These are phyloP conservation scores for Ormyrus nitidulus DNA, from an alignment of 2,888 invertebrate genomes.

Conservation along the genomic window DNA sequence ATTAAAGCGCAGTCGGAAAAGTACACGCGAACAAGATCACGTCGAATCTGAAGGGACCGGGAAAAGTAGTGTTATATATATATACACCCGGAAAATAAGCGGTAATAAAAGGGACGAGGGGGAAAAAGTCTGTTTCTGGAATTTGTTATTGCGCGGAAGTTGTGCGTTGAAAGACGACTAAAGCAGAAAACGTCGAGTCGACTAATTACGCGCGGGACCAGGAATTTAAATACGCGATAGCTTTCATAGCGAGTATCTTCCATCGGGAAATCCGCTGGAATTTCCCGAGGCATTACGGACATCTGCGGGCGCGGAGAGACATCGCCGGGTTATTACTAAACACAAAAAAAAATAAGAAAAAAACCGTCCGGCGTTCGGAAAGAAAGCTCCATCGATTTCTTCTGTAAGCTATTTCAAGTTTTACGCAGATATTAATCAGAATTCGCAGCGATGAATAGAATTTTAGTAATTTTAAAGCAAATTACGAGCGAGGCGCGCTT, in stretches of 20 bases:
- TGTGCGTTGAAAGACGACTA: background rate
- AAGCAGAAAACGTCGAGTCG: slow-evolving; percentile 5
- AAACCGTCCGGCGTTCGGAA: background rate
- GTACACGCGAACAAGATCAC: too few relatives aligned
- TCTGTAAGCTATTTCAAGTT: background rate
- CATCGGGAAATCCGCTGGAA: slow-evolving; percentile 44
- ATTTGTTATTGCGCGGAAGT: slow-evolving; percentile 34
- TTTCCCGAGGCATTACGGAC: slow-evolving; percentile 44
- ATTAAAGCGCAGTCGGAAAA: too few relatives aligned
- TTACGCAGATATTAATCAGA: background rate
- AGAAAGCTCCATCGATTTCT: slow-evolving; percentile 29
- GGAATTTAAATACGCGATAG: slow-evolving; percentile 45
- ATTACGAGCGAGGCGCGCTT: too few relatives aligned
- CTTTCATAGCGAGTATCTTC: slow-evolving; percentile 42
- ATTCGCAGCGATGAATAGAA: background rate
- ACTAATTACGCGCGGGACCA: slow-evolving; percentile 40
- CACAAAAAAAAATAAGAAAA: slow-evolving; percentile 7
- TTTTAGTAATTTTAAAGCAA: too few relatives aligned
- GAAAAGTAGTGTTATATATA: too few relatives aligned
- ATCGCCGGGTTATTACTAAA: slow-evolving; percentile 29
- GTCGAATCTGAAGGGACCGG: too few relatives aligned
- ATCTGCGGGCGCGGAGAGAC: slow-evolving; percentile 15
- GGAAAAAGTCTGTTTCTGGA: background rate
- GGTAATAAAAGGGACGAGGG: too few relatives aligned
- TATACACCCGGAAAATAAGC: too few relatives aligned